Evolutionary conservation across 2,888 invertebrate species (phyloP), one percentile per base, ranked within the genome.

Genomic region (Achlya flavicornis): DNA sequence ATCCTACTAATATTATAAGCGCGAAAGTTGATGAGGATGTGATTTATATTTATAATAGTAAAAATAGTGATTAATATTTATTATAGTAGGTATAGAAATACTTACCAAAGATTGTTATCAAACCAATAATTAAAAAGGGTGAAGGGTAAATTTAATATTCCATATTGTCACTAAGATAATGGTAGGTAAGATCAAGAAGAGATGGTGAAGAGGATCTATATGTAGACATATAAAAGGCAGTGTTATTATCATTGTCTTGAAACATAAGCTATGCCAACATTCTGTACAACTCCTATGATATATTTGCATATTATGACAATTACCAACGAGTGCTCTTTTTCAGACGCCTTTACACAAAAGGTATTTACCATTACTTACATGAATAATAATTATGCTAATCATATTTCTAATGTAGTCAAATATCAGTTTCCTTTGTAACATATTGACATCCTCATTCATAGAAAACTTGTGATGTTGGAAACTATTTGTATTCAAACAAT

Each of bases 401-500:
- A 19, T 19, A 19, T 53, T 53, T 53, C 53, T 53, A 53, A 53
- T 53, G 19, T 53, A 7, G 53, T 53, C 53, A 10, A 53, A 53
- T 53, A 53, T 53, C 16, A 53, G 53, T 53, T 53, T 53, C 53
- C 53, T 53, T 53, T 53, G 53, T 53, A 10, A 3, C 19, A 53
- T 53, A 53, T 63, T 61, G 68, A 69, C 71, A 75, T 77, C 73
- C 76, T 75, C 75, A 71, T 78, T 78, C 76, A 69, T 76, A 74
- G 72, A 76, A 53, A 53, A 16, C 16, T 19, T 48, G 19, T 53
- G 53, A 53, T 53, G 16, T 10, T 53, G 19, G 19, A 53, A 53
- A 53, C 53, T 19, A 80, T 86, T 82, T 80, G 84, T 85, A 85
- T 86, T 86, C 86, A 77, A 74, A 68, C 68, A 66, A 69, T 66